phyloP scores from a whole-genome alignment of 1,140 invertebrate species.

The Nylanderia fulva region DNA sequence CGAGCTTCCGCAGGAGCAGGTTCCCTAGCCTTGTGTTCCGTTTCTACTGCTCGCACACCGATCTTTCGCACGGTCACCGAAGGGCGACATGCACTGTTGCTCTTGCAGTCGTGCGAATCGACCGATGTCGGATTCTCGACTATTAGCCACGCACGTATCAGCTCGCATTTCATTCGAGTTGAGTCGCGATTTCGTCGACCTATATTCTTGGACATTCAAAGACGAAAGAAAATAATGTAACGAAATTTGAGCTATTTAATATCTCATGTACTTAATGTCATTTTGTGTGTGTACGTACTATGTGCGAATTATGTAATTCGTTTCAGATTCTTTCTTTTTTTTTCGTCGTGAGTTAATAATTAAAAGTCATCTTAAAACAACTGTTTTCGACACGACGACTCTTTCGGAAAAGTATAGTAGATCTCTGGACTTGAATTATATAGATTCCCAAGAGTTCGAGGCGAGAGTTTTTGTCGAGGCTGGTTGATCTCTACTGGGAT shows the following conservation, averaged over 20 bases:
- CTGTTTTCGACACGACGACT: slow-evolving; percentile 9
- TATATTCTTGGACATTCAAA: slow-evolving; percentile 9
- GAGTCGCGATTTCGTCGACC: not conserved
- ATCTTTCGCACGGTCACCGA: slow-evolving; percentile 1
- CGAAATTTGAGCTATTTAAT: not conserved
- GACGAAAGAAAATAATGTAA: not conserved
- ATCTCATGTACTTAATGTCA: slow-evolving; percentile 3
- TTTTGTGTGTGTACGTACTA: not conserved
- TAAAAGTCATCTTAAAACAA: not conserved
- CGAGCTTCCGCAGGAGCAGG: slow-evolving; percentile 33
- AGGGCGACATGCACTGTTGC: slow-evolving; percentile 22
- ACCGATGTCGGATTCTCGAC: not conserved
- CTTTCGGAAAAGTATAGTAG: slow-evolving; percentile 23
- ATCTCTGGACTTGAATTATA: slow-evolving; percentile 31
- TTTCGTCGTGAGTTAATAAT: not conserved
- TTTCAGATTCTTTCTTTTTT: not conserved
- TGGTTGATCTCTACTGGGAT: slow-evolving; percentile 27
- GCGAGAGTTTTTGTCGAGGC: slow-evolving; percentile 24
- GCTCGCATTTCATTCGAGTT: not conserved
- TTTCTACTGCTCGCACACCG: slow-evolving; percentile 28
- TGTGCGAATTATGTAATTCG: not conserved
- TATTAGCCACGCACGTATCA: not conserved
- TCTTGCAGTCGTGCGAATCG: slow-evolving; percentile 21
- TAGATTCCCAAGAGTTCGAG: not conserved
- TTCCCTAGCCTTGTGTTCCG: not conserved